Percentiles rank a stretch among this genome's conserved stretches.
These are phyloP conservation scores for Phoeniculus purpureus DNA, from an alignment of 2,797 vertebrate genomes.

Conservation along the genomic window DNA sequence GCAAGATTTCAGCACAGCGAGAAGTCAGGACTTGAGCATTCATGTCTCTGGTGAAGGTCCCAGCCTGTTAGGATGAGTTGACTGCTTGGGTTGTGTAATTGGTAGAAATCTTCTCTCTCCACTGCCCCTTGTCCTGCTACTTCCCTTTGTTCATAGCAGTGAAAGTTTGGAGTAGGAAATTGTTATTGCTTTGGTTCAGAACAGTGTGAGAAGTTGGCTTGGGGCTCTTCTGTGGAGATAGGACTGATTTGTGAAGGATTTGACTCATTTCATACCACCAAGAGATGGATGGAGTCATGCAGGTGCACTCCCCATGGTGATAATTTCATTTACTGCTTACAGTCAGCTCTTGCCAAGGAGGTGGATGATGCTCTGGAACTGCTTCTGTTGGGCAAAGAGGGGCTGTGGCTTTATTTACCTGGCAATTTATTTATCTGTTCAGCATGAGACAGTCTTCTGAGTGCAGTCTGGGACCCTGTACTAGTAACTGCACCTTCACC, in stretches of 20 bases:
- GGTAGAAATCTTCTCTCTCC: not conserved
- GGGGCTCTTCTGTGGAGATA: not conserved
- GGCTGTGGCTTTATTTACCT: not conserved
- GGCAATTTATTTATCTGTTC: not conserved
- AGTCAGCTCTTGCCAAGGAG: not conserved
- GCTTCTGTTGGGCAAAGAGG: not conserved
- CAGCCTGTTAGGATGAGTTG: not conserved
- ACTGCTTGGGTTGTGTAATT: not conserved
- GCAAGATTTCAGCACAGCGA: not conserved
- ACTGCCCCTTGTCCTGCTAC: not conserved
- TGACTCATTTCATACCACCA: accelerated
- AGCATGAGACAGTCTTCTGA: not conserved
- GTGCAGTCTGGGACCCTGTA: not conserved
- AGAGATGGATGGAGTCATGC: not conserved
- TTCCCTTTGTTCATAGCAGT: not conserved
- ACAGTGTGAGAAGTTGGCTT: not conserved
- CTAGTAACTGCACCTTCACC: not conserved
- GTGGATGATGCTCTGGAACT: not conserved
- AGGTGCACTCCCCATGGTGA: accelerated
- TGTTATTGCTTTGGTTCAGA: not conserved
- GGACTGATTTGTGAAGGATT: not conserved
- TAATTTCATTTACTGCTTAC: not conserved
- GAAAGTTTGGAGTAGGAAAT: not conserved
- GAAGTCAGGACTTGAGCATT: not conserved
- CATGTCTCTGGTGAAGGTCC: not conserved